Evolutionary conservation across 1,140 invertebrate genomes (phyloP), one percentile per base, ranked within the genome.

Genomic region (Drosophila tropicalis): DNA sequence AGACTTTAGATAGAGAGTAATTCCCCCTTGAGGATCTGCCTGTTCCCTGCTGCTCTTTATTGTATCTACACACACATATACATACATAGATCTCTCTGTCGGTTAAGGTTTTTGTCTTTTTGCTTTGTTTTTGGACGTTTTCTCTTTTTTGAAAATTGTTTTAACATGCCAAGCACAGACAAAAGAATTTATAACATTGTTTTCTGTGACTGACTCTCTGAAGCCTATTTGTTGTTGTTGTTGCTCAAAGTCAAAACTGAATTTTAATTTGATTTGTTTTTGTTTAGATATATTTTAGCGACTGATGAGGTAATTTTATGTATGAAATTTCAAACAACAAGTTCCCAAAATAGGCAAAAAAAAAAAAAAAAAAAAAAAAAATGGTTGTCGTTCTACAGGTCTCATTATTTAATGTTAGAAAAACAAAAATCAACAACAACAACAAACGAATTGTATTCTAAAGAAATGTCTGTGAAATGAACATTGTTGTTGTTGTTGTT

Each of bases 181-280:
- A 87, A 87, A 89, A 87, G 84, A 87, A 87, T 87, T 89, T 87
- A 89, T 89, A 80, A 72, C 80, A 89, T 72, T 86, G 82, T 78
- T 60, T 81, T 57, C 54, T 47, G 29, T 29, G 44, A 68, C 71
- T 63, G 71, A 83, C 62, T 39, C 36, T 39, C 36, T 62, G 70
- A 44, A 29, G 68, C 62, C 58, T 67, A 64, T 75, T 69, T 63
- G 66, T 65, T 80, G 65, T 58, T 65, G 64, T 71, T 72, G 39
- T 32, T 62, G 61, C 44, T 54, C 29, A 64, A 65, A 71, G 56
- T 67, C 39, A 72, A 81, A 81, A 76, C 68, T 72, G 84, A 87
- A 87, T 87, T 90, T 84, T 70, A 87, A 79, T 85, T 89, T 51
- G 44, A 70, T 75, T 69, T 65, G 61, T 72, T 73, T 36, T 36